phyloP scores from a whole-genome alignment of 1,140 invertebrate species.

The Papilio glaucus region DNA sequence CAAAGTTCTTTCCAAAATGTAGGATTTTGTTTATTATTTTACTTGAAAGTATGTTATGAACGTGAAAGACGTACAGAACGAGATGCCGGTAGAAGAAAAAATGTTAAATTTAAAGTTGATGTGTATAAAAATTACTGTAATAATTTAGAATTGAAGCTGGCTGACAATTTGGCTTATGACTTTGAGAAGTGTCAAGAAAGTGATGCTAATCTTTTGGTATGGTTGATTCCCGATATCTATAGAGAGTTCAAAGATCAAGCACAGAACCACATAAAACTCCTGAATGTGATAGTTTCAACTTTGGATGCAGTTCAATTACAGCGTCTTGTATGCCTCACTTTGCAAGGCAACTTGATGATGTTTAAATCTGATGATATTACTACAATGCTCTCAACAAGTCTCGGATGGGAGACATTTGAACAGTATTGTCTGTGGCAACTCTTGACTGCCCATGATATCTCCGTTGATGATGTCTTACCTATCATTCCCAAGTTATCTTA shows the following conservation, averaged over 20 bases:
- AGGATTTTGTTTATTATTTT: constrained; percentile 92
- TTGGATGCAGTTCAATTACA: constrained; percentile 95
- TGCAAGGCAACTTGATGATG: constrained; percentile 94
- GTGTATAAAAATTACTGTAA: constrained; percentile 95
- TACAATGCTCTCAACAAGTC: constrained; percentile 90
- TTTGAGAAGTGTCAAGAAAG: constrained; percentile 94
- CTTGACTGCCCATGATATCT: constrained; percentile 95
- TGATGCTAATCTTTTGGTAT: constrained; percentile 94
- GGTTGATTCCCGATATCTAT: constrained; percentile 95
- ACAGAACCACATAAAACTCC: constrained; percentile 92
- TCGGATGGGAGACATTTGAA: constrained; percentile 98
- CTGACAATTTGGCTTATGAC: constrained; percentile 90
- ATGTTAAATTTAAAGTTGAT: constrained; percentile 90
- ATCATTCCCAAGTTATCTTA: constrained; percentile 95
- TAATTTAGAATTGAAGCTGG: constrained; percentile 90
- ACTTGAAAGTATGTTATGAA: constrained; percentile 78
- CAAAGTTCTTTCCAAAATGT: constrained; percentile 88
- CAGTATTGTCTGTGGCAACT: constrained; percentile 98
- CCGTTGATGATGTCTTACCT: constrained; percentile 94
- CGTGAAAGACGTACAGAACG: constrained; percentile 70
- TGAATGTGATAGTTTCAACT: constrained; percentile 94
- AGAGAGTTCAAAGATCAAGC: constrained; percentile 94
- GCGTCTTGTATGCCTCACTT: constrained; percentile 93
- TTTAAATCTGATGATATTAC: constrained; percentile 90
- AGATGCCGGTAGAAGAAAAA: constrained; percentile 83